Evolutionary conservation across 2,797 vertebrate species (phyloP).

Genomic region (Onychomys leucogaster): DNA sequence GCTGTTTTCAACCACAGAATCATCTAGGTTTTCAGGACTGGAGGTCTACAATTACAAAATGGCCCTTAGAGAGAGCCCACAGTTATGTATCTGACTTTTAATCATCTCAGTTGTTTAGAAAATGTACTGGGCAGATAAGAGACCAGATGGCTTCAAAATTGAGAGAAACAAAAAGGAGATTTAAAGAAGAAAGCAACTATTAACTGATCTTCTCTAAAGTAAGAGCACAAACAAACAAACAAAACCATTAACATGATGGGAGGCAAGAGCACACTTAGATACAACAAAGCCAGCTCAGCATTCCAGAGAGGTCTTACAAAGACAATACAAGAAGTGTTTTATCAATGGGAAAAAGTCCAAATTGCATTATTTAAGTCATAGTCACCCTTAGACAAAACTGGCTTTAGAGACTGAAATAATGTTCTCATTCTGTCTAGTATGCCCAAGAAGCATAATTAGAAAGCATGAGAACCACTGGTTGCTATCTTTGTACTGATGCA

Average conservation of each 20-base stretch:
- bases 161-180: conserved; percentile 10
- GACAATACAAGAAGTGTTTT: neutral
- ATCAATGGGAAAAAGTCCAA: neutral
- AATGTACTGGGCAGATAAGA: neutral
- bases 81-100: conserved; percentile 31
- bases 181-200: neutral
- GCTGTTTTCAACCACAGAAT: neutral
- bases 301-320: neutral
- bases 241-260: neutral
- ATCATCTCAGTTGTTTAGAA: neutral
- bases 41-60: neutral
- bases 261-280: neutral
- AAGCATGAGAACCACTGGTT: neutral
- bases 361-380: neutral
- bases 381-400: neutral
- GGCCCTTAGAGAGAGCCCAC: neutral
- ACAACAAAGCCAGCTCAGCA: neutral
- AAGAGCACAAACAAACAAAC: neutral
- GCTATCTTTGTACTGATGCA: neutral
- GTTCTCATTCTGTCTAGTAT: neutral
- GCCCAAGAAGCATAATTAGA: neutral
- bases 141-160: neutral
- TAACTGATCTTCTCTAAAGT: neutral
- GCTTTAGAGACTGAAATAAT: neutral
- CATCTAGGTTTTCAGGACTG: neutral